Base-by-base conservation (phyloP, 2,797 vertebrate genomes). In the Selene dorsalis region DNA sequence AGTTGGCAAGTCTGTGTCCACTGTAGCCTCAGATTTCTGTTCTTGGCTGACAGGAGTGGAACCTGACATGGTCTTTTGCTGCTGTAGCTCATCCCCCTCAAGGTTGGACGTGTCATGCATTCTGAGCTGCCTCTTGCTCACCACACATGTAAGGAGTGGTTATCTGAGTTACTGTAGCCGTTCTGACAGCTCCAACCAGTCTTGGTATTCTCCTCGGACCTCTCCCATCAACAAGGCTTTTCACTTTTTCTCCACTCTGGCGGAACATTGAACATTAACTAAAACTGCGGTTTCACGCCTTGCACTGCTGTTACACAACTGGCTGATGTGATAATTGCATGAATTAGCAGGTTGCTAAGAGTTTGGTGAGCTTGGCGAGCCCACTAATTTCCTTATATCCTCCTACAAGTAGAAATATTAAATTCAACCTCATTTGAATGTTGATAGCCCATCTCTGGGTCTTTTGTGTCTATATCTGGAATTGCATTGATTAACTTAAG, bases 381-480 rank as follows among this genome's bases (percentile, higher is more conserved):
- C 24, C 17, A 64, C 53, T 50, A 41, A 70, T 20, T 47, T 20
- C 0, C 17, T 20, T 47, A 4, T 26, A 64, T 53, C 30, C 32
- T 61, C 32, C 45, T 41, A 14, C 48, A 64, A 45, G 10, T n/a
- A 53, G 39, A n/a, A 41, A 57, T 50, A 67, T 50, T 41, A 41
- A 30, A 75, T 55, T 56, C 48, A 24, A 47, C 70, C 8, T 26
- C 14, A 70, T 61, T 26, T 48, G 3, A 18, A 75, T 26, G 56
- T 32, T 11, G 22, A 0, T 22, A 73, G 61, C 39, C 12, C 35
- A 28, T 28, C 7, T 43, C 35, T 6, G 10, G 32, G 32, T 35
- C 32, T 45, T 22, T 2, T 39, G 55, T 62, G 14, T 64, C 38
- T 32, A 28, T 35, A 45, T 32, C 22, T 56, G 1, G 13, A 57